Base-by-base conservation (phyloP, 2,888 invertebrate species). In the Dicroscelio sp. region DNA sequence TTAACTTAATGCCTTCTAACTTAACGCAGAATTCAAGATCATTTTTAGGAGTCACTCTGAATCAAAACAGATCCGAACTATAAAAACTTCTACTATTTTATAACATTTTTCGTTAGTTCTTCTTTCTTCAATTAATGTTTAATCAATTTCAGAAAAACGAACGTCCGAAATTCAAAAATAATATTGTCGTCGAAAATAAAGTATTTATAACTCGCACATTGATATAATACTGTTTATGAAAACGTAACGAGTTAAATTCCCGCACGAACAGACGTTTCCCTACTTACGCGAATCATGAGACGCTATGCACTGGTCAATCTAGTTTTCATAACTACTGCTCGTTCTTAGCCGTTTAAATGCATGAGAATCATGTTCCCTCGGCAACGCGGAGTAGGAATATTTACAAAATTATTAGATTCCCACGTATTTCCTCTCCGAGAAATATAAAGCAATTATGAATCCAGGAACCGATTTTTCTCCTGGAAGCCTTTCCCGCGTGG, bases 311-410 rank as follows among this genome's bases (percentile, higher is more conserved):
- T 75, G 90, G 89, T 85, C 90, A 86, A 90, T 90, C 90, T 75
- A 80, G 86, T 90, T 90, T 90, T 90, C 90, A 76, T 86, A 86
- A 82, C 75, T 89, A 80, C 80, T 75, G 80, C 89, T 89, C 85
- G 86, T 76, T 86, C 75, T 3, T 58, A 67, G 87, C 75, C 84
- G 75, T 73, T 90, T 87, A 90, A 90, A 90, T 84, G 87, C 73
- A 90, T 79, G 84, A 83, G 87, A 86, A 86, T 90, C 89, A 69
- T 58, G 89, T 65, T 85, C 60, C 80, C 82, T 52, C 82, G 75
- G 52, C 63, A 27, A 73, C 73, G 80, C 76, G 84, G 48, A 31
- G 73, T 71, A 38, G 23, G 65, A 84, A 84, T 90, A 79, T 85
- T 79, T 80, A 79, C 73, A 88, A 79, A 84, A 88, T 87, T 86